Evolutionary conservation across 1,140 invertebrate species (phyloP).

Genomic region (Globodera rostochiensis): DNA sequence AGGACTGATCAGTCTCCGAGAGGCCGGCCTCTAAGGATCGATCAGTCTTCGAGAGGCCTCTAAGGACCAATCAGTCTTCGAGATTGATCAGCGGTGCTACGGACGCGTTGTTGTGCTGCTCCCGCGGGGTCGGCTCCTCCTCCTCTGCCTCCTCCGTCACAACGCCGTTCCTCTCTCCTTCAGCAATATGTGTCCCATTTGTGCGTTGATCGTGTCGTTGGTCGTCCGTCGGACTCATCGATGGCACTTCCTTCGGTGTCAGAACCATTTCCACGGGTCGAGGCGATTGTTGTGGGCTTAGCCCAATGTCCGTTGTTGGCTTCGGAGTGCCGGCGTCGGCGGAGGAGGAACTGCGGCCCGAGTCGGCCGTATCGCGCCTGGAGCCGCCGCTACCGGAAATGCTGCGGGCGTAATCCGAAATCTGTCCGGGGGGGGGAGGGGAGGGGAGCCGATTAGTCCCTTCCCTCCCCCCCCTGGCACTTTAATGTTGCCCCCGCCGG

Average conservation of each 20-base stretch:
- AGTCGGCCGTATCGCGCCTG: conserved; percentile 9
- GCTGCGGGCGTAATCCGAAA: conserved; percentile 19
- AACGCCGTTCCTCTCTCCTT: neutral
- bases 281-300: neutral
- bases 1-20: too few relatives aligned
- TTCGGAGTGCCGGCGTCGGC: conserved; percentile 7
- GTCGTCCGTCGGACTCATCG: neutral
- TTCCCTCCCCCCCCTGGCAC: conserved; percentile 69
- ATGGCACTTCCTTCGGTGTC: conserved; percentile 6
- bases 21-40: too few relatives aligned
- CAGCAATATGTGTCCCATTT: neutral
- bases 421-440: neutral
- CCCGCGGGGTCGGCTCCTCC: neutral
- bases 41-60: too few relatives aligned
- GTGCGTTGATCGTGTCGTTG: neutral
- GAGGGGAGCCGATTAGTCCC: neutral
- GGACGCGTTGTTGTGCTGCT: neutral
- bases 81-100: neutral
- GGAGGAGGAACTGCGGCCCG: conserved; percentile 9
- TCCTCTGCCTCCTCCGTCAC: neutral
- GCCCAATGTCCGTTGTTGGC: neutral
- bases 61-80: neutral
- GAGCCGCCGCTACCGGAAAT: conserved; percentile 10
- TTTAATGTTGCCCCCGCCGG: conserved; percentile 86
- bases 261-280: neutral